Base-by-base conservation (phyloP, 2,797 vertebrate genomes). In the Rachycentron canadum region DNA sequence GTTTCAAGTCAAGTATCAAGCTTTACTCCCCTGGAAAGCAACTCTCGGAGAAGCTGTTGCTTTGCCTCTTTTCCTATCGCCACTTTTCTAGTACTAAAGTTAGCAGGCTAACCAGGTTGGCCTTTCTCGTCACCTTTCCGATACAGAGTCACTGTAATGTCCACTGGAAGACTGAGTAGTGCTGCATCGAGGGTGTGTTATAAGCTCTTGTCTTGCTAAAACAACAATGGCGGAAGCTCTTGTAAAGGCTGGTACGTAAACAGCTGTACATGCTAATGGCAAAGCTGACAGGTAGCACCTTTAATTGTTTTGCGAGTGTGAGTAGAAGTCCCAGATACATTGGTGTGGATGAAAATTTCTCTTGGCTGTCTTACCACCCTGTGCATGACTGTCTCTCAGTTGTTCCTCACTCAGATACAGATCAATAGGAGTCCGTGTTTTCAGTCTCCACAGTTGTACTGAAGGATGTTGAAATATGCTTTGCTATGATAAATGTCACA, bases 371-470 rank as follows among this genome's bases (percentile, higher is more conserved):
- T 74, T 65, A 38, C 38, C 68, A 9, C 36, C 63, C 60, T 69
- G 59, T 61, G 47, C 50, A 55, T 52, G 69, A 65, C 43, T 58
- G 69, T 61, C 38, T 70, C 40, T 21, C n/a, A 7, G 49, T 50
- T 3, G 32, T 1, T 38, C 41, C 61, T 81, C 80, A 10, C 65
- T 79, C 64, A 13, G 56, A 73, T 61, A 1, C 40, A 34, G 76
- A 86, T 87, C 81, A 2, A 89, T 82, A 43, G 19, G 5, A 21
- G 5, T 58, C 49, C 66, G 64, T 71, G 63, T 69, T 72, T 72
- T 57, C 40, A 58, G 36, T 76, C 59, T 62, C 17, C 60, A 16
- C n/a, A 74, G 66, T 40, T 60, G 28, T 14, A 36, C 0, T 16
- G 55, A 82, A 79, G 49, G 8, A 47, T 17, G 47, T 57, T 50